Evolutionary conservation across 2,888 invertebrate species (phyloP).

Genomic region (Parthenolecanium corni): DNA sequence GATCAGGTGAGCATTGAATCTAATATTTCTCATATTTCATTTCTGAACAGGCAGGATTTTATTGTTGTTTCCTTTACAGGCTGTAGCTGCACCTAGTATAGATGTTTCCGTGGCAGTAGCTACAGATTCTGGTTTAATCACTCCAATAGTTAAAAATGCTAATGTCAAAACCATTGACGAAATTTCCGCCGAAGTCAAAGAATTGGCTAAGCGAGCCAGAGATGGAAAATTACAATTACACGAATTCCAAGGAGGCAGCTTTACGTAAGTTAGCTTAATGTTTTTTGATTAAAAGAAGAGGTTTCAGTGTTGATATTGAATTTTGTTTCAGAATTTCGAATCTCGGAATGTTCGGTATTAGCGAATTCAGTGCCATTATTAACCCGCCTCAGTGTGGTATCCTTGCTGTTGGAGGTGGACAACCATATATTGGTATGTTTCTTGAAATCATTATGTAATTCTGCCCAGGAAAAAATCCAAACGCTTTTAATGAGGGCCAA

Average conservation of each 20-base stretch:
- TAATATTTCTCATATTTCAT: too few relatives aligned
- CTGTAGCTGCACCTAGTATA: conserved; percentile 39
- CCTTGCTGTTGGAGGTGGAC: conserved; percentile 47
- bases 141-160: conserved; percentile 50
- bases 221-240: conserved; percentile 52
- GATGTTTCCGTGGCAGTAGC: conserved; percentile 55
- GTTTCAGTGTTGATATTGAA: not conserved
- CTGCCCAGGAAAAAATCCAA: too few relatives aligned
- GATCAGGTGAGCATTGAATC: conserved; percentile 38
- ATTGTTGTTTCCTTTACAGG: conserved; percentile 34
- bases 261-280: conserved; percentile 40
- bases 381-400: conserved; percentile 58
- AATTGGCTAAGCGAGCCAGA: conserved; percentile 47
- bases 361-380: conserved; percentile 53
- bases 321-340: conserved; percentile 48
- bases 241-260: conserved; percentile 52
- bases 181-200: conserved; percentile 44
- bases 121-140: conserved; percentile 52
- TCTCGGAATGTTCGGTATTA: conserved; percentile 55
- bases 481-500: too few relatives aligned
- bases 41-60: too few relatives aligned
- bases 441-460: too few relatives aligned
- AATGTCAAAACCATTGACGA: conserved; percentile 44
- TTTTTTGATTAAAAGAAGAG: not conserved
- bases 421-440: conserved; percentile 37